Conservation (phyloP, 2,113 vertebrate genomes). For the Xenopus borealis region DNA sequence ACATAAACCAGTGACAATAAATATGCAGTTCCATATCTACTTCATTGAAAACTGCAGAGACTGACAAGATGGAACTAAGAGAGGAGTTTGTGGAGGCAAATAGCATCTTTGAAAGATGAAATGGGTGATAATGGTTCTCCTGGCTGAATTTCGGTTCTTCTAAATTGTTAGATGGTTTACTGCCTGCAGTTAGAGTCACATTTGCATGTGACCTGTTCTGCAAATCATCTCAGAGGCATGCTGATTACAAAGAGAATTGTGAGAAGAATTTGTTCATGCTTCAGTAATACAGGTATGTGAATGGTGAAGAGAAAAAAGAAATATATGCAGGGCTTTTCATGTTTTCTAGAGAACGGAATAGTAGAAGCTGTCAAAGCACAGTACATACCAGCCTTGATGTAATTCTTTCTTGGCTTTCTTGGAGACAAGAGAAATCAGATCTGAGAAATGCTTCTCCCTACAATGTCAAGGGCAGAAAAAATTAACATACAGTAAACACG, state of each 20-base stretch:
- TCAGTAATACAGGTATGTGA: not conserved
- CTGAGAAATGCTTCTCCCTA: not conserved
- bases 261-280: conserved; percentile 1
- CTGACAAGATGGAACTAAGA: not conserved
- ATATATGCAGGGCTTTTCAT: not conserved
- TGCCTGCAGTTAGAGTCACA: not conserved
- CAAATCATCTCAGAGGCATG: not conserved
- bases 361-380: not conserved
- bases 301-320: not conserved
- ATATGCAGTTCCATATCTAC: not conserved
- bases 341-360: not conserved
- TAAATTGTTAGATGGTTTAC: conserved; percentile 4
- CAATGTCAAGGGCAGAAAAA: not conserved
- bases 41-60: not conserved
- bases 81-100: not conserved
- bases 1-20: not conserved
- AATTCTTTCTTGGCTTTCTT: not conserved
- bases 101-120: not conserved
- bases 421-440: not conserved
- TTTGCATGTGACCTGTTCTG: not conserved
- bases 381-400: not conserved
- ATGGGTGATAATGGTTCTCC: not conserved
- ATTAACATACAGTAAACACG: no score
- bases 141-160: not conserved
- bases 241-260: not conserved